Evolutionary conservation across 2,113 vertebrate genomes (phyloP), one percentile per base, ranked within the genome.

Genomic region (Centropus bengalensis): DNA sequence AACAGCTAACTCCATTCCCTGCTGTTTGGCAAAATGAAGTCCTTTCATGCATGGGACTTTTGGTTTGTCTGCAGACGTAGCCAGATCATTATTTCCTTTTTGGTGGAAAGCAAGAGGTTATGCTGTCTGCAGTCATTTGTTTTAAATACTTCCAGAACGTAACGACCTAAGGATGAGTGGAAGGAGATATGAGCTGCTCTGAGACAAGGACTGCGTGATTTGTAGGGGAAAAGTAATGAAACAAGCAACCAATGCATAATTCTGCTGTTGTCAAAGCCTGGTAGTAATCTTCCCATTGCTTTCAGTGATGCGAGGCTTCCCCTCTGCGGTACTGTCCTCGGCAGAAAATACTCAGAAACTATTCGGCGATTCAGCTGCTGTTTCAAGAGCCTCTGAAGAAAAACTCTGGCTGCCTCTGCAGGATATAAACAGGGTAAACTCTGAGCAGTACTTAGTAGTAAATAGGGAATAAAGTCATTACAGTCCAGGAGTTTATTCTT

Each of bases 401-500:
- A 91, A 81, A 19, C 27, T 32, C 32, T 77, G 81, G 30, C 69
- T 91, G 45, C n/a, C 55, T 79, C 59, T 94, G 70, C 45, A 77
- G 68, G 24, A 49, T 14, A 86, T 69, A 84, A 94, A 82, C 42
- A 82, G 51, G 68, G 69, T 81, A 90, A 92, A 93, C 66, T 78
- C 76, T 71, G 83, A 80, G 63, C 68, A 90, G 70, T 54, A 70
- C 64, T 60, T 44, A 28, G 56, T 16, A 91, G 68, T 81, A 95
- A 95, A 91, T 22, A 90, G 73, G 44, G 79, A 90, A 93, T 90
- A 83, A 96, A 96, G 86, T 88, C 86, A 93, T 91, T 90, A 81
- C 32, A 87, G 69, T 32, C 5, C 3, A 26, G 45, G 71, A 91
- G 88, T 28, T 91, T 81, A 75, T 88, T 94, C 73, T 71, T n/a